These are phyloP conservation scores for Astyanax mexicanus DNA, from an alignment of 2,797 vertebrate species.

Conservation along the genomic window DNA sequence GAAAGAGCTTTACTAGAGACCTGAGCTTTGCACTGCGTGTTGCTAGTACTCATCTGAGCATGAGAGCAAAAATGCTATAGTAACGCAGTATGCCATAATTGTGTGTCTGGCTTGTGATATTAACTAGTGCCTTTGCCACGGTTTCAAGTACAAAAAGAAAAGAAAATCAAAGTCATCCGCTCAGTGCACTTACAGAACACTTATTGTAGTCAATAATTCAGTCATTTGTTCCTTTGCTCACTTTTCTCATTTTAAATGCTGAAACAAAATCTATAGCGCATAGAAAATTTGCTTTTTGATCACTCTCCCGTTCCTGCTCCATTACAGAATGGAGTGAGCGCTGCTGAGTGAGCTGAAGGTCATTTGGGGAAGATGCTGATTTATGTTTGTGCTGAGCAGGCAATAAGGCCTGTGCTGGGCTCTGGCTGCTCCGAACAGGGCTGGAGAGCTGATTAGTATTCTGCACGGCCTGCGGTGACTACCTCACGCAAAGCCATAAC, in stretches of 20 bases:
- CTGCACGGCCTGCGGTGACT: constrained; percentile 57
- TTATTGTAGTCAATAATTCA: constrained; percentile 4
- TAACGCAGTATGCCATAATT: constrained; percentile 15
- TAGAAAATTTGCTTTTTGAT: not conserved
- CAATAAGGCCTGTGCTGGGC: constrained; percentile 70
- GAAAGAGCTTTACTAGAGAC: constrained; percentile 15
- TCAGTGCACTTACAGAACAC: constrained; percentile 8
- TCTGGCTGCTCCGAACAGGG: constrained; percentile 32
- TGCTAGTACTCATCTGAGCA: constrained; percentile 36
- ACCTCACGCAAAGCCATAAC: constrained; percentile 81
- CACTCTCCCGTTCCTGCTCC: constrained; percentile 9
- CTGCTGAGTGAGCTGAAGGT: constrained; percentile 38
- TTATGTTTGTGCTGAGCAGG: constrained; percentile 74
- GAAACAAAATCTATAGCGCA: not conserved
- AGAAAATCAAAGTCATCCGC: not conserved
- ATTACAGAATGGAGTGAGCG: constrained; percentile 25
- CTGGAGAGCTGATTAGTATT: constrained; percentile 74
- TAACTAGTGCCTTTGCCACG: not conserved
- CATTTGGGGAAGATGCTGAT: constrained; percentile 45
- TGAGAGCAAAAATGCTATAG: constrained; percentile 33
- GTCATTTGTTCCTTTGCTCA: not conserved
- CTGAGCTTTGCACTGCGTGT: constrained; percentile 17
- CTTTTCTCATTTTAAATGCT: constrained; percentile 16
- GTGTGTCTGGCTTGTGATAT: not conserved
- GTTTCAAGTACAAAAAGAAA: constrained; percentile 18